Percentiles rank a stretch among this genome's conserved stretches.
These are phyloP conservation scores for Ictalurus furcatus DNA, from an alignment of 2,113 vertebrate genomes.

Conservation along the genomic window DNA sequence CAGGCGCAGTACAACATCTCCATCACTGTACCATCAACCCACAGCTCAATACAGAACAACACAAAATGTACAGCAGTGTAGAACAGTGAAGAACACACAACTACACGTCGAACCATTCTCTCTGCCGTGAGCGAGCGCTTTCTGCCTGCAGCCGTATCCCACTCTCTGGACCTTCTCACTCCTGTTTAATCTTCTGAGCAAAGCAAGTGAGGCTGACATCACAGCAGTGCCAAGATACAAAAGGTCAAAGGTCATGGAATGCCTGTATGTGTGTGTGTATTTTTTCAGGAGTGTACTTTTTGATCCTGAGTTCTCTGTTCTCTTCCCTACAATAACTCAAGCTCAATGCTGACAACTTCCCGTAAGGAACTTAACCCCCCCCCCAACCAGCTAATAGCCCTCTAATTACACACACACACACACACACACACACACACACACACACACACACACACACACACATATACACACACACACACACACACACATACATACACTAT, in stretches of 20 bases:
- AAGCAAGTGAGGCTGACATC: not conserved
- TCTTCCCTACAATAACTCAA: not conserved
- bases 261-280: not conserved
- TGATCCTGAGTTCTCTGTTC: slow-evolving; percentile 22
- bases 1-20: not conserved
- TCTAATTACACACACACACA: slow-evolving; percentile 5
- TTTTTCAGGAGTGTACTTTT: not conserved
- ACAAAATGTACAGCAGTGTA: not conserved
- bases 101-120: not conserved
- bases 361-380: not conserved
- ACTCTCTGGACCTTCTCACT: slow-evolving; percentile 6
- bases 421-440: slow-evolving; percentile 16
- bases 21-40: too few relatives aligned
- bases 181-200: slow-evolving; percentile 19
- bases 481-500: not conserved
- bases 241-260: slow-evolving; percentile 2
- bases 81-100: not conserved
- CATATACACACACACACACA: not conserved
- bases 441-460: not conserved
- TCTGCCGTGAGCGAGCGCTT: not conserved
- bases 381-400: not conserved
- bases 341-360: slow-evolving; percentile 19
- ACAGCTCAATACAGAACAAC: not conserved
- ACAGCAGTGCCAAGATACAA: slow-evolving; percentile 14
- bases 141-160: not conserved